Conservation (phyloP, 2,113 vertebrate species). For the Chloropsis cyanopogon region DNA sequence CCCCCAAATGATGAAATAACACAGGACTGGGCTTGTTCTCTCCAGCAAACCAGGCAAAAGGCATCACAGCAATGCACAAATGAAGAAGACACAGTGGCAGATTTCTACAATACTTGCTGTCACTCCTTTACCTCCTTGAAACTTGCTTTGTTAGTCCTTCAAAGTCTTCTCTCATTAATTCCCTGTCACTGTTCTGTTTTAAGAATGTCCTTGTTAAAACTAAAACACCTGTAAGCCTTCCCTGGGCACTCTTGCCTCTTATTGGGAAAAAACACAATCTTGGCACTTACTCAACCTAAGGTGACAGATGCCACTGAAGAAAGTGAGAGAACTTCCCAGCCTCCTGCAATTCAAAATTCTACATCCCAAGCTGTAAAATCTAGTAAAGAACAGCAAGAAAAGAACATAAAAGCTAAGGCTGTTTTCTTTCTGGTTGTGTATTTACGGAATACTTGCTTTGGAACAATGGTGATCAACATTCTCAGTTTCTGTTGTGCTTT, state of each 20-base stretch:
- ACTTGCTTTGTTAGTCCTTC: slow-evolving; percentile 22
- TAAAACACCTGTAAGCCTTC: slow-evolving; percentile 46
- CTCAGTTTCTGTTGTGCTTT: neutral
- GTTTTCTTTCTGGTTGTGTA: neutral
- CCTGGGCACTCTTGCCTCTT: slow-evolving; percentile 11
- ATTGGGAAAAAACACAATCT: neutral
- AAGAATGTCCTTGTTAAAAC: slow-evolving; percentile 46
- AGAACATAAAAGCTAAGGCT: slow-evolving; percentile 12
- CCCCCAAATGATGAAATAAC: neutral
- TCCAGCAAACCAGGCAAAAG: neutral
- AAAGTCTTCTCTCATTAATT: slow-evolving; percentile 29
- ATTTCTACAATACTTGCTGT: neutral
- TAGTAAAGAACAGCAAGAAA: neutral
- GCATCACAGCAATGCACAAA: neutral
- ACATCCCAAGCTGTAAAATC: neutral
- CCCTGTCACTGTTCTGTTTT: slow-evolving; percentile 14
- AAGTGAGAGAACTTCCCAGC: neutral
- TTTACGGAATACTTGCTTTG: slow-evolving; percentile 22
- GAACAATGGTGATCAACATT: neutral
- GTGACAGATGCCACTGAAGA: neutral
- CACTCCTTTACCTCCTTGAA: slow-evolving; percentile 23
- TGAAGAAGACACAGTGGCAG: neutral
- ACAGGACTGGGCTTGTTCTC: neutral
- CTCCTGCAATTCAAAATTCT: neutral
- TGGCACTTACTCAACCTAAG: neutral